phyloP scores from a whole-genome alignment of 2,113 vertebrate genomes.

The Syrmaticus mikado region DNA sequence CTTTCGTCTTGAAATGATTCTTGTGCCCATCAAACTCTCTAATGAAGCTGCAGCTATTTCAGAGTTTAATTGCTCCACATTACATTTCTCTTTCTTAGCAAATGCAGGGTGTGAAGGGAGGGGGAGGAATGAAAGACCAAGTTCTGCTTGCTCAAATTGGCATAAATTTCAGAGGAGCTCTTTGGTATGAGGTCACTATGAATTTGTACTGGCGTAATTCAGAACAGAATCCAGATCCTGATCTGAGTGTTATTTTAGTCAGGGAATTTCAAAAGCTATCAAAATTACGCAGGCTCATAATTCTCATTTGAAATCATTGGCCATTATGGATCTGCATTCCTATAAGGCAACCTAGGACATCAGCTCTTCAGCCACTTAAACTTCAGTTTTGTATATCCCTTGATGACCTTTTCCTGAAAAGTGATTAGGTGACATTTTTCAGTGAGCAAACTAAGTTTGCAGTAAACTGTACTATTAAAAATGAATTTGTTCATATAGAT shows the following conservation, averaged over 20 bases:
- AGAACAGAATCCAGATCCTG: neutral
- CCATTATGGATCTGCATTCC: neutral
- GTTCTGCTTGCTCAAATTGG: neutral
- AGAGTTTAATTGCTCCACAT: neutral
- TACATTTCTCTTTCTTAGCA: conserved; percentile 26
- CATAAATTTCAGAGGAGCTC: neutral
- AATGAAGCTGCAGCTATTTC: conserved; percentile 25
- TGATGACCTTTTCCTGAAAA: conserved; percentile 22
- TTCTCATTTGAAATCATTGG: conserved; percentile 15
- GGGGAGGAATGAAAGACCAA: neutral
- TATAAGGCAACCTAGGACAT: neutral
- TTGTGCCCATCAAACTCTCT: conserved; percentile 12
- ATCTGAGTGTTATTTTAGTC: neutral
- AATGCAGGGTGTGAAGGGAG: neutral
- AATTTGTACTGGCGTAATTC: conserved; percentile 4
- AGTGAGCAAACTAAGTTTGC: conserved; percentile 74
- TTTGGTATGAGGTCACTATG: neutral
- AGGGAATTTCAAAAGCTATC: conserved; percentile 11
- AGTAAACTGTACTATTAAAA: conserved; percentile 75
- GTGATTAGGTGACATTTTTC: conserved; percentile 52
- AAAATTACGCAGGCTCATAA: neutral
- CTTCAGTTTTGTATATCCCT: neutral
- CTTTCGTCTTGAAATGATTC: conserved; percentile 12
- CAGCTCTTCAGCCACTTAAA: neutral
- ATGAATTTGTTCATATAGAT: conserved; percentile 64